A percentile compares a stretch with the other conserved stretches of the same genome.
Evolutionary conservation across 2,113 vertebrate species (phyloP).

Genomic region (Coryphaenoides rupestris): DNA sequence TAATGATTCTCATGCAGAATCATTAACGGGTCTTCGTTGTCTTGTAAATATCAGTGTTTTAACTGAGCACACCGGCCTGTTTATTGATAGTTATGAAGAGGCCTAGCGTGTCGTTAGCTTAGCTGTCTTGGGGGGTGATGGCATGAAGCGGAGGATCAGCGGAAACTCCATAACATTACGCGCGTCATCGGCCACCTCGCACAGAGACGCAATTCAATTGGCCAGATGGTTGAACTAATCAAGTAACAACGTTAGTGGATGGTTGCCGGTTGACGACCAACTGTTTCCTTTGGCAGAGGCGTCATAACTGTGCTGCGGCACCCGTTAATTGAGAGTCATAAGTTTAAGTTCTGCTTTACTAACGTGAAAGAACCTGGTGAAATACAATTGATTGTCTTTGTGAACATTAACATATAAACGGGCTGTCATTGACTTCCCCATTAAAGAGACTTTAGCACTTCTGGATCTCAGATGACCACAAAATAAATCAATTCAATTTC

Average conservation of each 20-base stretch:
- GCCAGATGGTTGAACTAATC: neutral
- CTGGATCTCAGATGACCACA: too few species aligned
- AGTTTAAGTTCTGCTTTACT: too few species aligned
- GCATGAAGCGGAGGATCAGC: constrained; percentile 57
- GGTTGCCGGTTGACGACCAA: constrained; percentile 18
- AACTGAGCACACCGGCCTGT: constrained; percentile 34
- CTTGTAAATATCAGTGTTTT: constrained; percentile 35
- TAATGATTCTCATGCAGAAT: constrained; percentile 64
- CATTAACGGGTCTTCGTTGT: constrained; percentile 36
- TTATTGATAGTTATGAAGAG: constrained; percentile 42
- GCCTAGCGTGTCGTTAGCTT: constrained; percentile 64
- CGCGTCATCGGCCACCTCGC: constrained; percentile 50
- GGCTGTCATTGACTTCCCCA: too few species aligned
- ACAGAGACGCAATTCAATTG: constrained; percentile 33
- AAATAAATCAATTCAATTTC: too few species aligned
- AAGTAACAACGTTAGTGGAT: constrained; percentile 22
- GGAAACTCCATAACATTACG: constrained; percentile 71
- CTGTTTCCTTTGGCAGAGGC: too few species aligned
- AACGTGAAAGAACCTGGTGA: too few species aligned
- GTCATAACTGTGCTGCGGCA: too few species aligned
- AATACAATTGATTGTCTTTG: too few species aligned
- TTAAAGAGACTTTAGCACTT: too few species aligned
- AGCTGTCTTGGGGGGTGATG: constrained; percentile 57
- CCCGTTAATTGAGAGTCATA: too few species aligned
- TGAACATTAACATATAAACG: too few species aligned